Evolutionary conservation across 92 coral and sea anemone species (phyloP).

Genomic region (Porites lobata): DNA sequence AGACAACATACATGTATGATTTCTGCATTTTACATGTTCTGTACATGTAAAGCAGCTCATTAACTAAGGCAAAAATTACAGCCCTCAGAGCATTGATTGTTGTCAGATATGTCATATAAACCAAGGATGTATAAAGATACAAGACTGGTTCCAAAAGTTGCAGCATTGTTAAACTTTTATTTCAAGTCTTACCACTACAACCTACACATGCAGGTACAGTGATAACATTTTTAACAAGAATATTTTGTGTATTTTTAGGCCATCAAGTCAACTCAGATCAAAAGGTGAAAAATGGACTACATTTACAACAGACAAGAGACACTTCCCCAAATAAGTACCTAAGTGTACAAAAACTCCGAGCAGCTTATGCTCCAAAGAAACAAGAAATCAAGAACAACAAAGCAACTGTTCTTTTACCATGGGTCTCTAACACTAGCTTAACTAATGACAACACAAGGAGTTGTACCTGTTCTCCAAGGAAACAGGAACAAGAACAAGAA

Average conservation of each 20-base stretch:
- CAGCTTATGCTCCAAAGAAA: slow-evolving; percentile 69
- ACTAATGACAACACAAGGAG: neutral
- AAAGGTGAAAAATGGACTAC: neutral
- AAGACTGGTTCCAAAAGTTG: too few relatives aligned
- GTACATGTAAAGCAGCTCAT: too few relatives aligned
- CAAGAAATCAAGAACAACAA: slow-evolving; percentile 33
- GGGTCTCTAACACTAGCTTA: slow-evolving; percentile 55
- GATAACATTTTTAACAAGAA: neutral
- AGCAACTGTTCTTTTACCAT: slow-evolving; percentile 66
- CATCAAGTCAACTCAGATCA: slow-evolving; percentile 30
- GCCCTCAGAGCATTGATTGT: too few relatives aligned
- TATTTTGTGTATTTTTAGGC: neutral
- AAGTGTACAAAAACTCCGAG: slow-evolving; percentile 54
- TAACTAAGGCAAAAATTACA: too few relatives aligned
- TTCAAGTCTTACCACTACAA: too few relatives aligned
- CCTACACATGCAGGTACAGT: too few relatives aligned
- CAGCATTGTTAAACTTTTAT: too few relatives aligned
- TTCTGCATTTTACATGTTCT: too few relatives aligned
- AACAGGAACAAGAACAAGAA: slow-evolving; percentile 29
- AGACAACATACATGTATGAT: too few relatives aligned
- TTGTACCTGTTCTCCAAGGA: slow-evolving; percentile 29
- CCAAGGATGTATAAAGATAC: too few relatives aligned
- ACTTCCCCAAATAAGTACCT: slow-evolving; percentile 40
- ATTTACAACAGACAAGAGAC: slow-evolving; percentile 28
- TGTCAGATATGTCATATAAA: too few relatives aligned